Base-by-base conservation (phyloP, 2,888 invertebrate species). In the Drosophila kuntzei region DNA sequence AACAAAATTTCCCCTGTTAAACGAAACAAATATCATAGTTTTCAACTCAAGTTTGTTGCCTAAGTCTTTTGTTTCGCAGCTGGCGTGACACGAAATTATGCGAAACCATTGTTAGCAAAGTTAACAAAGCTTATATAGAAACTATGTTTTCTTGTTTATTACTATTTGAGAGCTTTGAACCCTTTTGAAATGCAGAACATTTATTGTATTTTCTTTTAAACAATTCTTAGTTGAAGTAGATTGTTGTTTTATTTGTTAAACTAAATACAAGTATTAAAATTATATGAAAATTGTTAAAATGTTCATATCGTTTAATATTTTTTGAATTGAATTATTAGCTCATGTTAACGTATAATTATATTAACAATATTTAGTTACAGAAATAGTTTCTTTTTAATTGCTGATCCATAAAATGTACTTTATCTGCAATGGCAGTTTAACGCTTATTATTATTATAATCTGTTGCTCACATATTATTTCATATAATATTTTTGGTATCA, bases 21-120 rank as follows among this genome's bases (percentile, higher is more conserved):
- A 12, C 32, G 16, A 5, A 0, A 32, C 20, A 49, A 12, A 34
- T 32, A 5, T 34, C 49, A 51, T 11, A 25, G 9, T 22, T 29
- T 14, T 20, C 44, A 12, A 18, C 41, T 43, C 61, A 54, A 66
- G 81, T 89, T 89, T 55, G 71, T 75, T 61, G 51, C 65, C 55
- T 61, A 65, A 77, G 81, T 87, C 84, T 72, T 88, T 71, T 51
- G 76, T 61, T 59, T 50, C 11, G 11, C 47, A 7, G 37, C 8
- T 47, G 18, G 7, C 11, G 37, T 8, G 6, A 14, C 11, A 46
- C 16, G 4, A 57, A 43, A 12, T 27, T 18, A 49, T 54, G 29
- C 53, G 41, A 20, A 12, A 27, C 46, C 29, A 51, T 74, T 78
- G 68, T 61, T 39, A 25, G 3, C 11, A 2, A 4, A 16, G 43